Conservation (phyloP, 2,888 invertebrate species). For the Apamea epomidion region DNA sequence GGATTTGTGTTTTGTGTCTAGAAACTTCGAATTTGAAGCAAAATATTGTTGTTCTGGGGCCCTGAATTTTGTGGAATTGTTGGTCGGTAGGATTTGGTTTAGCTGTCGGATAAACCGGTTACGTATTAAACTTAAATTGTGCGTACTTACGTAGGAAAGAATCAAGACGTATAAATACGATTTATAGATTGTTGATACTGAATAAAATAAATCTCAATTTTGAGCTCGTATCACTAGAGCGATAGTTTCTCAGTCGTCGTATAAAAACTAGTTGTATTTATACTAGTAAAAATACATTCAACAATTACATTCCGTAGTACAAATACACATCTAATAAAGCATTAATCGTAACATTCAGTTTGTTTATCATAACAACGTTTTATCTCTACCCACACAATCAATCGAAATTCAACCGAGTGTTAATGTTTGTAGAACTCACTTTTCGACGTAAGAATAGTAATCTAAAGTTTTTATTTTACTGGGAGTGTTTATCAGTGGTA, state of each 20-base stretch:
- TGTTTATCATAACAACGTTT: conserved; percentile 64
- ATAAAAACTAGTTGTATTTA: conserved; percentile 34
- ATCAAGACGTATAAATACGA: neutral
- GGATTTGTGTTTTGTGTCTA: conserved; percentile 42
- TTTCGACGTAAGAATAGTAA: conserved; percentile 35
- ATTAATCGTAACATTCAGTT: conserved; percentile 62
- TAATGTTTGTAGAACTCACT: conserved; percentile 37
- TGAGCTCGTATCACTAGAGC: conserved; percentile 1
- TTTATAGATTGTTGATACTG: conserved; percentile 9
- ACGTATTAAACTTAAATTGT: neutral
- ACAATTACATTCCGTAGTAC: conserved; percentile 60
- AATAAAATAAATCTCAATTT: conserved; percentile 18
- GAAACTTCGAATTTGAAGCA: conserved; percentile 44
- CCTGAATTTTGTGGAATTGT: neutral
- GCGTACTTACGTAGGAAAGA: neutral
- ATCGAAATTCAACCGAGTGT: conserved; percentile 47
- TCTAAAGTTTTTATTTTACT: conserved; percentile 46
- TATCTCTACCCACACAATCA: conserved; percentile 44
- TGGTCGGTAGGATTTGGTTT: neutral
- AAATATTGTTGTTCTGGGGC: conserved; percentile 34
- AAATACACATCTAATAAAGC: conserved; percentile 61
- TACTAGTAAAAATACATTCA: conserved; percentile 43
- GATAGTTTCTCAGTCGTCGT: conserved; percentile 20
- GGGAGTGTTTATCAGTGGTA: conserved; percentile 63
- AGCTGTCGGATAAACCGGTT: neutral